These are phyloP conservation scores for Chondrosia reniformis DNA, from an alignment of 37 sponge, comb jelly and placozoan species.

Conservation along the genomic window DNA sequence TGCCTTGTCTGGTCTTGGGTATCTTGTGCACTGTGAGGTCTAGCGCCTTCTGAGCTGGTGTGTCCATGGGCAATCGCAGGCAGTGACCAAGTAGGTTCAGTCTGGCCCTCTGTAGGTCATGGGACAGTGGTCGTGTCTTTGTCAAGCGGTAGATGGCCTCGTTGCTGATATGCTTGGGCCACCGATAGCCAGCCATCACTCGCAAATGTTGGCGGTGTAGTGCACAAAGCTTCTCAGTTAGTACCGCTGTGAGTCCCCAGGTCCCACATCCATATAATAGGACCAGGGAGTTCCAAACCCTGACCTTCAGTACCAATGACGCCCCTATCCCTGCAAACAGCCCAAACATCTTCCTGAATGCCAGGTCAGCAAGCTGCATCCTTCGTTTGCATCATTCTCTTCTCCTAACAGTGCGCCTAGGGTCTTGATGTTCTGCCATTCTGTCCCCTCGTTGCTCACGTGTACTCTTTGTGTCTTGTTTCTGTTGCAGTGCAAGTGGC, in stretches of 20 bases:
- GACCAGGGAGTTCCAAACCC: neutral
- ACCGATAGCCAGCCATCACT: conserved; percentile 4
- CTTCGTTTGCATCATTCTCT: neutral
- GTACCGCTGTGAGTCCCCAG: neutral
- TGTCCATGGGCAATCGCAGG: neutral
- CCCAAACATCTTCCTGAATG: neutral
- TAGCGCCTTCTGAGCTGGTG: neutral
- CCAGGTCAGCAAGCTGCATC: conserved; percentile 11
- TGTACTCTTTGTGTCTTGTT: conserved; percentile 11
- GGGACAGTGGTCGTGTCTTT: conserved; percentile 1
- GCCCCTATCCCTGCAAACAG: conserved; percentile 4
- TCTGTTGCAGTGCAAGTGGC: neutral
- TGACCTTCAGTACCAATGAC: neutral
- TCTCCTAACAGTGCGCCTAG: conserved; percentile 1
- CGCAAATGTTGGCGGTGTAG: neutral
- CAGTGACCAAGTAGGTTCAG: neutral
- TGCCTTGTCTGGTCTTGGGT: neutral
- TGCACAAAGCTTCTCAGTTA: conserved; percentile 11
- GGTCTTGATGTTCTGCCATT: neutral
- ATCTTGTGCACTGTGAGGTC: neutral
- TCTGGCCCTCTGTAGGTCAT: conserved; percentile 12
- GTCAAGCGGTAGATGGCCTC: neutral
- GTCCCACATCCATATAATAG: conserved; percentile 14
- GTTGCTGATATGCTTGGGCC: conserved; percentile 12
- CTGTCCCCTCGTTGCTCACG: neutral